A percentile compares a stretch with the other conserved stretches of the same genome.
These are phyloP conservation scores for Julus scandinavius DNA, from an alignment of 2,888 invertebrate genomes.

Conservation along the genomic window DNA sequence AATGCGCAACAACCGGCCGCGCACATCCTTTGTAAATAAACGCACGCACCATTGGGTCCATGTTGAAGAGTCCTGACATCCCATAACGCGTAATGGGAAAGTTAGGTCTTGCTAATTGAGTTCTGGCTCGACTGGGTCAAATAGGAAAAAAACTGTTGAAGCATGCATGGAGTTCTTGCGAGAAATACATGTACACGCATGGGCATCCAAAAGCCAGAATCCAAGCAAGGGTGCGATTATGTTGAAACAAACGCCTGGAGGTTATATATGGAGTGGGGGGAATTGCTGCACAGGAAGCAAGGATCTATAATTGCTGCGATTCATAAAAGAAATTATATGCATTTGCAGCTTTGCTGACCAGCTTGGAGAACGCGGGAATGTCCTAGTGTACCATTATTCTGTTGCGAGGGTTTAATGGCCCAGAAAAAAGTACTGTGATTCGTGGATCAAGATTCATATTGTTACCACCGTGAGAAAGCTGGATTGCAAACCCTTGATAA, in stretches of 20 bases:
- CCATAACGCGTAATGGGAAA: conserved; percentile 30
- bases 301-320: conserved; percentile 29
- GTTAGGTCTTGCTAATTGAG: conserved; percentile 30
- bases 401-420: conserved; percentile 27
- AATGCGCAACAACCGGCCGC: not conserved
- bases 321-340: conserved; percentile 18
- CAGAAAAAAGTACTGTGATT: conserved; percentile 30
- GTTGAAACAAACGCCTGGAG: conserved; percentile 2
- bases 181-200: conserved; percentile 21
- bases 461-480: not conserved
- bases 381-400: conserved; percentile 8
- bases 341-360: not conserved
- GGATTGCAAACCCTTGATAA: not conserved
- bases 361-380: not conserved
- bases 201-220: not conserved
- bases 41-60: not conserved
- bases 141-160: not conserved
- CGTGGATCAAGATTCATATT: not conserved
- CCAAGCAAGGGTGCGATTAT: not conserved
- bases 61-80: not conserved
- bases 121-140: not conserved
- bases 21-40: conserved; percentile 38
- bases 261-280: not conserved
- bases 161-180: not conserved
- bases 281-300: not conserved